A percentile compares a stretch with the other conserved stretches of the same genome.
These are phyloP conservation scores for Tragelaphus imberbis DNA, from an alignment of 2,113 vertebrate genomes.

Conservation along the genomic window DNA sequence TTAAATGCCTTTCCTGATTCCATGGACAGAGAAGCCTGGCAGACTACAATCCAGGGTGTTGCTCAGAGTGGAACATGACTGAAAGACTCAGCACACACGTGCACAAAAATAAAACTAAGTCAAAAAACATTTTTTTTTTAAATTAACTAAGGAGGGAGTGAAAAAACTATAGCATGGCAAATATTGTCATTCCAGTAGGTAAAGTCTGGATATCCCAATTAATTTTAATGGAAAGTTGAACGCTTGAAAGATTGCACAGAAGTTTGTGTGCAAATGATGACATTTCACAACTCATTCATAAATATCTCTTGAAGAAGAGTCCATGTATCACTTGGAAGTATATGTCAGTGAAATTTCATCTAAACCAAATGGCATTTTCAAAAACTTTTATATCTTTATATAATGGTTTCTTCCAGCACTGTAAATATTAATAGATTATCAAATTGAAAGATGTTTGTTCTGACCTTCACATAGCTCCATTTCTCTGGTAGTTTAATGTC, in stretches of 20 bases:
- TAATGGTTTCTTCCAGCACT: constrained; percentile 61
- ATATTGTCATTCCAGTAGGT: background rate
- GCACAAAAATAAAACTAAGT: background rate
- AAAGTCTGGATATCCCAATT: background rate
- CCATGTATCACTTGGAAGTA: constrained; percentile 46
- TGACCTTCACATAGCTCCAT: constrained; percentile 60
- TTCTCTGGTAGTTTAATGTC: constrained; percentile 37
- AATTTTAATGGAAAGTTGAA: constrained; percentile 19
- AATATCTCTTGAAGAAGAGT: constrained; percentile 38
- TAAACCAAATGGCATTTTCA: constrained; percentile 60
- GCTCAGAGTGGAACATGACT: background rate
- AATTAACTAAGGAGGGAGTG: background rate
- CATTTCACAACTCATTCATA: constrained; percentile 51
- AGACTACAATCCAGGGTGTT: background rate
- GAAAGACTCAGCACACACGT: background rate
- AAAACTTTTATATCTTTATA: constrained; percentile 65
- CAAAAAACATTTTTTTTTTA: background rate
- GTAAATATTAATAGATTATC: constrained; percentile 63
- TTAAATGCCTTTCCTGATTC: background rate
- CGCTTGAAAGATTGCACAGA: background rate
- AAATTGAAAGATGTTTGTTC: constrained; percentile 67
- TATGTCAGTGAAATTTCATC: constrained; percentile 41
- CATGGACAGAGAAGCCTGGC: background rate
- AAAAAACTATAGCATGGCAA: background rate
- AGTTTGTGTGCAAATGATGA: constrained; percentile 33